Evolutionary conservation across 92 coral and sea anemone species (phyloP).

Genomic region (Metridium senile): DNA sequence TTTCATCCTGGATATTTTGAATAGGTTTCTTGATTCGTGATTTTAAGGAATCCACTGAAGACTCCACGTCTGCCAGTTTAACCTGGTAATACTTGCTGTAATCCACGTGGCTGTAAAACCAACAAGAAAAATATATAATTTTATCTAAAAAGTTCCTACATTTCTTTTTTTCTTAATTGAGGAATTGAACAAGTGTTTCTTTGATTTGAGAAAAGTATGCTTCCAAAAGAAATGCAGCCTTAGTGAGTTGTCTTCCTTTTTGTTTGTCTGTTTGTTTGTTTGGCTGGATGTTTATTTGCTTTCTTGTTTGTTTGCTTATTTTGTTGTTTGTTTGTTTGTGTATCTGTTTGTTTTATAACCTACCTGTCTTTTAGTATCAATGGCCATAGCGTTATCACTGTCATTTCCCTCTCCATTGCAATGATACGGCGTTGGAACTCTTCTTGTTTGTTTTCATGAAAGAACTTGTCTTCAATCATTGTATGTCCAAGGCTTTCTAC

Average conservation of each 20-base stretch:
- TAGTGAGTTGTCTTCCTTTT: not conserved
- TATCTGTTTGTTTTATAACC: too few species aligned
- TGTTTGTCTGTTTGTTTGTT: too few species aligned
- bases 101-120: not conserved
- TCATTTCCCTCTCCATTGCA: slow-evolving; percentile 37
- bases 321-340: too few species aligned
- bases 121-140: too few species aligned
- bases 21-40: slow-evolving; percentile 3
- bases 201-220: too few species aligned
- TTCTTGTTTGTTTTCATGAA: slow-evolving; percentile 34
- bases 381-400: slow-evolving; percentile 31
- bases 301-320: too few species aligned
- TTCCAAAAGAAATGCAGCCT: too few species aligned
- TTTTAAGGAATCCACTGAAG: not conserved
- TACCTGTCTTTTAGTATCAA: slow-evolving; percentile 50
- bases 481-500: slow-evolving; percentile 22
- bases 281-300: too few species aligned
- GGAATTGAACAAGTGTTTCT: too few species aligned
- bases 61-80: not conserved
- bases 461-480: slow-evolving; percentile 40
- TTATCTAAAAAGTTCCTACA: too few species aligned
- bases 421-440: slow-evolving; percentile 59
- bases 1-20: too few species aligned
- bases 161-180: too few species aligned
- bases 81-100: not conserved